Evolutionary conservation across 2,797 vertebrate genomes (phyloP).

Genomic region (Antennarius maculatus): DNA sequence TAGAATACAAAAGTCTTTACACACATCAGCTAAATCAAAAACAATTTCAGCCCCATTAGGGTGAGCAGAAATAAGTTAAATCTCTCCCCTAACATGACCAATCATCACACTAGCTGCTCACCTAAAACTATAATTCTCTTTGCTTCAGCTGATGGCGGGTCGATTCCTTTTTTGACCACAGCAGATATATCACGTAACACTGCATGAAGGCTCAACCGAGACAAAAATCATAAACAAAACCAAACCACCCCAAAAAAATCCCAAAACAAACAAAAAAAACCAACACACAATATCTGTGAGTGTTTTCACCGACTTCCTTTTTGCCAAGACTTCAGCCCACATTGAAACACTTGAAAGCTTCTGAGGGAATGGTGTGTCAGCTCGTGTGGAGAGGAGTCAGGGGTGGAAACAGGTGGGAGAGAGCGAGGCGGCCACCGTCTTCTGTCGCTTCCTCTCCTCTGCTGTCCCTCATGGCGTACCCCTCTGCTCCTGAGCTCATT

Average conservation of each 20-base stretch:
- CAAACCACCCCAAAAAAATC: conserved; percentile 7
- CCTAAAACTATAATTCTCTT: conserved; percentile 59
- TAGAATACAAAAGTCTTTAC: conserved; percentile 61
- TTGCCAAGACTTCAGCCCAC: conserved; percentile 56
- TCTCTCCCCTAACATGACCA: conserved; percentile 58
- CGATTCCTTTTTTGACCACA: conserved; percentile 60
- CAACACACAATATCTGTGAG: conserved; percentile 55
- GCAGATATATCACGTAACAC: conserved; percentile 63
- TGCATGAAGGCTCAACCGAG: conserved; percentile 50
- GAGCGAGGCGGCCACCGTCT: conserved; percentile 48
- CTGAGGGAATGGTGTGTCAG: conserved; percentile 62
- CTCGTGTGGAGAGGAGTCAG: conserved; percentile 62
- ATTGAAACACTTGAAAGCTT: conserved; percentile 55
- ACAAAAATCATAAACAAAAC: conserved; percentile 50
- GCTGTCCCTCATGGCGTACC: conserved; percentile 31
- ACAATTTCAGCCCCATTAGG: conserved; percentile 44
- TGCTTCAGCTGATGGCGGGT: conserved; percentile 63
- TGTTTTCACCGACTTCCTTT: conserved; percentile 66
- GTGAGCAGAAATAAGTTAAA: conserved; percentile 58
- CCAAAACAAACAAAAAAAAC: background rate
- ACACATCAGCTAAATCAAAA: conserved; percentile 59
- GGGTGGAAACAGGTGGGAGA: conserved; percentile 45
- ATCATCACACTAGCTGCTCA: conserved; percentile 54
- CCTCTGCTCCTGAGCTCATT: conserved; percentile 74
- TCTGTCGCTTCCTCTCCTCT: conserved; percentile 54